Conservation (phyloP, 2,888 invertebrate species). For the Cerceris rybyensis region DNA sequence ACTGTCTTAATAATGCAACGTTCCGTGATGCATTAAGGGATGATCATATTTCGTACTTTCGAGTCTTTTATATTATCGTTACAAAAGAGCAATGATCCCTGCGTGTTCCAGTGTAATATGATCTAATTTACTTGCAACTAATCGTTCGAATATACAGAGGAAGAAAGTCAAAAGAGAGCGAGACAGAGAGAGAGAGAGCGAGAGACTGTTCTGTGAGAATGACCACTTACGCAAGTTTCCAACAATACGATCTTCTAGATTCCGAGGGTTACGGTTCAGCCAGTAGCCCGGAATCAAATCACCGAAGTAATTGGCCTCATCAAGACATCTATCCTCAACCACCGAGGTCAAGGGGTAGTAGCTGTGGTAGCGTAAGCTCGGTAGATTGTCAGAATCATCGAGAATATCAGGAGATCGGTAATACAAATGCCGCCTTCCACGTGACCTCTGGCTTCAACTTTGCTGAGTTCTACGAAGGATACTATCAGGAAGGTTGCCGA, state of each 20-base stretch:
- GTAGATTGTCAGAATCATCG: slow-evolving; percentile 73
- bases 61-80: too few species aligned
- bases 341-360: slow-evolving; percentile 76
- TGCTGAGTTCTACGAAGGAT: slow-evolving; percentile 75
- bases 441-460: slow-evolving; percentile 65
- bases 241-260: slow-evolving; percentile 76
- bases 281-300: slow-evolving; percentile 78
- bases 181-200: background rate
- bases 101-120: too few species aligned
- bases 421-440: slow-evolving; percentile 53
- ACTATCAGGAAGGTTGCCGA: slow-evolving; percentile 69
- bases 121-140: too few species aligned
- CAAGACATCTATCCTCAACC: slow-evolving; percentile 76
- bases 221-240: slow-evolving; percentile 66
- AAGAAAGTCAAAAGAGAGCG: slow-evolving; percentile 6
- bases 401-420: slow-evolving; percentile 69
- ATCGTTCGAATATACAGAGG: background rate
- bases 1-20: background rate
- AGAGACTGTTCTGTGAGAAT: slow-evolving; percentile 42
- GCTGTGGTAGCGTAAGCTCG: slow-evolving; percentile 77
- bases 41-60: background rate
- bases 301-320: slow-evolving; percentile 68
- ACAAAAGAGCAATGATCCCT: too few species aligned
- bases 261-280: slow-evolving; percentile 79
- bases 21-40: background rate